Base-by-base conservation (phyloP, 2,888 invertebrate species). In the Agriotes lineatus region DNA sequence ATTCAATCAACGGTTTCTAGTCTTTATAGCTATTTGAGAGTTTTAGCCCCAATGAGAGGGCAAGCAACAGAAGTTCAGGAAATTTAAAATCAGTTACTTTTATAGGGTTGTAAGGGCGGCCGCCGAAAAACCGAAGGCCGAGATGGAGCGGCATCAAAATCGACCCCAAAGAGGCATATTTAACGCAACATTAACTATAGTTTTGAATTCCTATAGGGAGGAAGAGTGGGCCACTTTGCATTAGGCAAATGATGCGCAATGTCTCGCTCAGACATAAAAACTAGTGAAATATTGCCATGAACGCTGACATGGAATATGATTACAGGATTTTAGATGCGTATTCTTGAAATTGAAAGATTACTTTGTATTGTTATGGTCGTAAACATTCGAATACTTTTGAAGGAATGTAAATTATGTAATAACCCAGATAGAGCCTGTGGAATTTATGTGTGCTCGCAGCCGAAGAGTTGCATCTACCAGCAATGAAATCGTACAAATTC, bases 151-250 rank as follows among this genome's bases (percentile, higher is more conserved):
- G 44, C n/a, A 44, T 10, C 50, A 62, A 62, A 48, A 65, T 69
- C 59, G 66, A 66, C 70, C 66, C 66, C 66, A 64, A 70, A 64
- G 67, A 70, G 68, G 66, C 74, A 79, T 81, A 80, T 83, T 83
- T 82, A 82, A 82, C 82, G 82, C 80, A 79, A 82, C 82, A 82
- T 83, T 82, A 83, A 82, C 78, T 82, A 80, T 82, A 82, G 81
- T 80, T 81, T 80, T 79, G 80, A 80, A 79, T 80, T 79, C 79
- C 79, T 80, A 78, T 79, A 78, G 78, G 74, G 75, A 76, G 65
- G 67, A 66, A 61, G 77, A 79, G 79, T 79, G 78, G 81, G 81
- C 81, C 80, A 80, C 79, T 82, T 81, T 81, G 77, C 82, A 82
- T 82, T 82, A 82, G 79, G 81, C 82, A 82, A 82, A 82, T 82